Percentiles rank a stretch among this genome's conserved stretches.
These are phyloP conservation scores for Clarias batrachus DNA, from an alignment of 2,113 vertebrate species.

Conservation along the genomic window DNA sequence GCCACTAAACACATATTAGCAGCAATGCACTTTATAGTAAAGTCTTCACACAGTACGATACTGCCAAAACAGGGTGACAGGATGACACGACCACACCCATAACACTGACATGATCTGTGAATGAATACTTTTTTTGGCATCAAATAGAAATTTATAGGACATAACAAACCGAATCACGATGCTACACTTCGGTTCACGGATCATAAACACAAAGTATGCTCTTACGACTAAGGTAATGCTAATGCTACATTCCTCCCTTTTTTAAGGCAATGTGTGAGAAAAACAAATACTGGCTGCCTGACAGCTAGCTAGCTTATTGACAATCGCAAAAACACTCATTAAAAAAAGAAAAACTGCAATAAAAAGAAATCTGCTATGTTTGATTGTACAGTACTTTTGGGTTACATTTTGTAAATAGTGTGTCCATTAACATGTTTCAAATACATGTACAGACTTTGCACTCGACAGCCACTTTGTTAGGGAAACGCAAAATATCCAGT, in stretches of 20 bases:
- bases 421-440: not conserved
- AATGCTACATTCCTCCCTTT: not conserved
- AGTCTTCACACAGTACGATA: not conserved
- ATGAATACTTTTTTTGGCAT: not conserved
- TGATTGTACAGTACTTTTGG: not conserved
- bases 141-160: not conserved
- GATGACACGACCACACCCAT: not conserved
- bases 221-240: not conserved
- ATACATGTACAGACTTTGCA: not conserved
- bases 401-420: not conserved
- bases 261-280: not conserved
- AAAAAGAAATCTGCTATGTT: not conserved
- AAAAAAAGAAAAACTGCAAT: not conserved
- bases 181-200: not conserved
- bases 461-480: not conserved
- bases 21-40: not conserved
- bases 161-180: not conserved
- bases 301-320: not conserved
- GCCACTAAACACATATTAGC: not conserved
- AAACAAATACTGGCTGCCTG: not conserved
- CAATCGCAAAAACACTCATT: not conserved
- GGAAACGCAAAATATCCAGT: not conserved
- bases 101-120: no score
- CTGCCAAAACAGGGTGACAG: not conserved
- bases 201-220: not conserved